Evolutionary conservation across 64 coral and sea anemone species (phyloP), one percentile per base, ranked within the genome.

Genomic region (Orbicella faveolata): DNA sequence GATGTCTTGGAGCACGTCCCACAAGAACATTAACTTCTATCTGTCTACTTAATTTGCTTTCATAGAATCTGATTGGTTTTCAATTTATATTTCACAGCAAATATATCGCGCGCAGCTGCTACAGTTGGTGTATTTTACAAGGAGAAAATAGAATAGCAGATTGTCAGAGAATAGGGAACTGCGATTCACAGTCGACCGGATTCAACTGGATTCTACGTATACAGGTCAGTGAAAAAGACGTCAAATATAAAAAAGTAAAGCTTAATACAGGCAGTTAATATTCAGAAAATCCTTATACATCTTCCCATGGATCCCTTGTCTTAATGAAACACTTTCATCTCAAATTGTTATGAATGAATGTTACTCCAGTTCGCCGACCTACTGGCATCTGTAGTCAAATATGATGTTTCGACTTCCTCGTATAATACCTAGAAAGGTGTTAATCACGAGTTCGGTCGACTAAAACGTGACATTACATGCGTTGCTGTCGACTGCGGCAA

Each of bases 1-100:
- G 26, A 25, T 36, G 55, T 36, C 61, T 53, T 3, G 34, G 9
- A 67, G 61, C 33, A 67, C 17, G 80, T 63, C 20, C 36, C 36
- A 20, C 19, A 10, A 37, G 12, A 34, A 19, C 79, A 63, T 83
- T 83, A 83, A n/a, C 80, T 67, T 20, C 18, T 20, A 65, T 15
- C 21, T 67, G 80, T 69, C 20, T 39, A 61, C 80, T 67, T 39
- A 67, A 83, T 67, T 48, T 83, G 63, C 19, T 67, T 63, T 23
- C 36, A 41, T 23, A 83, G 35, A 44, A 83, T 67, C 34, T 83
- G 61, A 83, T 83, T 68, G 62, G 80, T 44, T 37, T 66, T 67
- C 80, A 67, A 83, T 34, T 81, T 63, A 63, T 36, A 63, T 62
- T 83, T 83, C 34, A 39, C 16, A 39, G n/a, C 77, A 78, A 78